Conservation (phyloP, 2,113 vertebrate genomes). For the Pongo abelii region DNA sequence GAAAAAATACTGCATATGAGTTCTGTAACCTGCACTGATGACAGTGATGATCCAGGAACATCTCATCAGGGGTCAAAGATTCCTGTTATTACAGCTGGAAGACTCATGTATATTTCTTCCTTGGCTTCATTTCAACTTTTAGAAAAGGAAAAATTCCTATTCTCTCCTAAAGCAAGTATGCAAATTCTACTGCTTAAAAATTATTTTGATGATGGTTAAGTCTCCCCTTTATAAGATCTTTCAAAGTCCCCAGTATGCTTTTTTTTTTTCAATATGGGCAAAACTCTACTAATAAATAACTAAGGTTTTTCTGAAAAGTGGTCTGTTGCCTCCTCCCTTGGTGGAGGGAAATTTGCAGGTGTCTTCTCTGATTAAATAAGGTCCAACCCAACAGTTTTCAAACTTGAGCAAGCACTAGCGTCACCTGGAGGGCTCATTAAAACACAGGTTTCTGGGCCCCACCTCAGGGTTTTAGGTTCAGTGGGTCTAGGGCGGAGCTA, state of each 20-base stretch:
- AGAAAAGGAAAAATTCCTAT: not conserved
- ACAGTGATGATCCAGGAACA: accelerated
- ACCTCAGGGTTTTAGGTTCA: not conserved
- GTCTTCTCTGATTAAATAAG: not conserved
- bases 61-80: not conserved
- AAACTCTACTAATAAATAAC: not conserved
- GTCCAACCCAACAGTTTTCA: not conserved
- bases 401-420: not conserved
- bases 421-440: not conserved
- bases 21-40: not conserved
- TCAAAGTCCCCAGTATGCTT: not conserved
- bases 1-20: not conserved
- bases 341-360: not conserved
- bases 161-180: not conserved
- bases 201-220: not conserved
- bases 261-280: not conserved
- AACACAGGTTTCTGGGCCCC: not conserved
- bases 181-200: not conserved
- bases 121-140: constrained; percentile 29
- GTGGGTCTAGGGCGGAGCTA: not conserved
- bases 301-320: not conserved
- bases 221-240: not conserved
- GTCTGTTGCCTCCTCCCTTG: not conserved
- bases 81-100: not conserved
- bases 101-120: not conserved